These are phyloP conservation scores for Auanema freiburgensis DNA, from an alignment of 2,888 invertebrate genomes.

Conservation along the genomic window DNA sequence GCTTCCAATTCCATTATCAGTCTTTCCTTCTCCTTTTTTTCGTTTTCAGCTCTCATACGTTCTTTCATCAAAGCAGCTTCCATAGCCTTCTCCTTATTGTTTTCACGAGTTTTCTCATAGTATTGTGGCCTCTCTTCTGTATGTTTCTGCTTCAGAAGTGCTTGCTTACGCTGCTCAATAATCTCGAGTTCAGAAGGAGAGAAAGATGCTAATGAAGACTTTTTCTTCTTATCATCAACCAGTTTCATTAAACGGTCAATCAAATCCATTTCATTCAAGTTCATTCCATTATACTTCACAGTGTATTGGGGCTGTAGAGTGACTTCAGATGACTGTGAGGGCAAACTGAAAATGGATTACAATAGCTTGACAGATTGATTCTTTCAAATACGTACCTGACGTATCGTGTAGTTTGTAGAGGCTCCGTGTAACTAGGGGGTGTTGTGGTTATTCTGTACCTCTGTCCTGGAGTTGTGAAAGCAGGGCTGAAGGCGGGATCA, in stretches of 20 bases:
- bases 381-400: slow-evolving; percentile 7
- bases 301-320: slow-evolving; percentile 38
- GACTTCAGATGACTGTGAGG: background rate
- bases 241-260: slow-evolving; percentile 28
- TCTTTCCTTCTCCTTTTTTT: background rate
- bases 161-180: too few species aligned
- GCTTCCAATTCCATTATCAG: background rate
- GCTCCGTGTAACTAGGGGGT: background rate
- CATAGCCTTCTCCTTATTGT: too few species aligned
- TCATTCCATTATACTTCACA: slow-evolving; percentile 38
- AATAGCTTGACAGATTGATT: background rate
- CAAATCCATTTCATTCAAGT: slow-evolving; percentile 40
- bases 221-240: slow-evolving; percentile 32
- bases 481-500: too few species aligned
- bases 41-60: background rate
- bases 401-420: background rate
- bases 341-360: background rate
- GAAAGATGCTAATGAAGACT: too few species aligned
- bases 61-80: too few species aligned
- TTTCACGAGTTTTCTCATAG: too few species aligned
- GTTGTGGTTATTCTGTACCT: background rate
- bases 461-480: too few species aligned
- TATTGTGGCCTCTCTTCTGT: too few species aligned
- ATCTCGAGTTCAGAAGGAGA: too few species aligned
- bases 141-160: too few species aligned